Evolutionary conservation across 2,113 vertebrate species (phyloP), one percentile per base, ranked within the genome.

Genomic region (Rana temporaria): DNA sequence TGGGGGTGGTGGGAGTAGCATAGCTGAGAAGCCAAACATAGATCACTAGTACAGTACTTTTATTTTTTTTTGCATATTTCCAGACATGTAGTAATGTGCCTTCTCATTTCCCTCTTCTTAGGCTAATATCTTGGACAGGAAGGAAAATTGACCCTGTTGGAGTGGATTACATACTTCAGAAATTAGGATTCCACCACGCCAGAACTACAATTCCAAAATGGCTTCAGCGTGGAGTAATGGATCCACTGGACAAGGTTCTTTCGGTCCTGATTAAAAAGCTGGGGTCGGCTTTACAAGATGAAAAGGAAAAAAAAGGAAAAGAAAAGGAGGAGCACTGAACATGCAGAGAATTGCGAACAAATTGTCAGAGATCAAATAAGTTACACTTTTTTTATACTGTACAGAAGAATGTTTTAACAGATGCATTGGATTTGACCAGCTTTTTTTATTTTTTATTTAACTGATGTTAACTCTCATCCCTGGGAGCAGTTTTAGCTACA

Each of bases 201-300:
- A 95, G 98, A 91, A 99, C 98, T 26, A 99, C 98, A 3, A 99
- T 99, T 88, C 98, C 98, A 19, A 99, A 99, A 90, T 99, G 98
- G 98, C 96, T 99, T 86, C 98, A 99, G 88, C 94, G 98, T n/a
- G 98, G 98, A 1, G 97, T 99, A 82, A 99, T 99, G 98, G 98
- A 99, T 89, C 98, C 98, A 2, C 85, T 99, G 89, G 98, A 99
- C 90, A 99, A 99, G 85, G 98, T 99, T 64, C 88, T 99, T 78
- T 99, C 98, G 0, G 96, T 99, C 78, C 96, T 99, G 16, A 99
- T 99, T 68, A 99, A 98, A 90, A 99, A 98, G 86, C 95, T 99
- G 0, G 98, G 97, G 78, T 96, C 95, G 11, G 96, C 97, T 68
- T 91, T 99, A 85, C 98, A 98, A 88, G 97, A 99, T 48, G 98